Base-by-base conservation (phyloP, 2,113 vertebrate genomes). In the Corythoichthys intestinalis region DNA sequence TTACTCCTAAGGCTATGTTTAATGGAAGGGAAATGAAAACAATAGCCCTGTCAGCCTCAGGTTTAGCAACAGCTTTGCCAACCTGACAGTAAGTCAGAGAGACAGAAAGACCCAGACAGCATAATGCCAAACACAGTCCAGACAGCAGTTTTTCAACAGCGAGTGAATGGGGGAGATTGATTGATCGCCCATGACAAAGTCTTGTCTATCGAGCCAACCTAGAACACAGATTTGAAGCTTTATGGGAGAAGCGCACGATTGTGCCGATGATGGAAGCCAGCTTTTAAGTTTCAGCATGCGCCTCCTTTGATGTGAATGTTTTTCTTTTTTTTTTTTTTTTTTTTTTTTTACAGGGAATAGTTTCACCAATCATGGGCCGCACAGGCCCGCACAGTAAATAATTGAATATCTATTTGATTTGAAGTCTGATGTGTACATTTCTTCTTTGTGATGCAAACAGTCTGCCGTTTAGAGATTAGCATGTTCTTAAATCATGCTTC, bases 1-100 rank as follows among this genome's bases (percentile, higher is more conserved):
- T 73, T 73, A 81, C 72, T 83, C 74, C 79, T 73, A 73, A 73
- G 70, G 79, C 85, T 73, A 72, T 75, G 69, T 86, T 87, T 85
- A 86, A 83, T 87, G 75, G 80, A 86, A 81, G 83, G 84, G 87
- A 88, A 89, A 88, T 88, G 78, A 87, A 89, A 90, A 89, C 87
- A 90, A 85, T 83, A 75, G 78, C 75, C 54, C 76, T 80, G 75
- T 73, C 84, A 85, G 75, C 83, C 75, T 84, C 76, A 66, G 56
- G 79, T 71, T 70, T 74, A 70, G 69, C 79, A 66, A 20, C 73
- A 7, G 67, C 67, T 70, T 73, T 78, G 82, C 80, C 85, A 85
- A 73, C 77, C 73, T 85, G 83, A 84, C 78, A 69, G 41, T 76
- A 71, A 79, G 73, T 78, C 64, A 62, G 60, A 70, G 65, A 80